These are phyloP conservation scores for Falcunculus frontatus DNA, from an alignment of 2,113 vertebrate species.

Conservation along the genomic window DNA sequence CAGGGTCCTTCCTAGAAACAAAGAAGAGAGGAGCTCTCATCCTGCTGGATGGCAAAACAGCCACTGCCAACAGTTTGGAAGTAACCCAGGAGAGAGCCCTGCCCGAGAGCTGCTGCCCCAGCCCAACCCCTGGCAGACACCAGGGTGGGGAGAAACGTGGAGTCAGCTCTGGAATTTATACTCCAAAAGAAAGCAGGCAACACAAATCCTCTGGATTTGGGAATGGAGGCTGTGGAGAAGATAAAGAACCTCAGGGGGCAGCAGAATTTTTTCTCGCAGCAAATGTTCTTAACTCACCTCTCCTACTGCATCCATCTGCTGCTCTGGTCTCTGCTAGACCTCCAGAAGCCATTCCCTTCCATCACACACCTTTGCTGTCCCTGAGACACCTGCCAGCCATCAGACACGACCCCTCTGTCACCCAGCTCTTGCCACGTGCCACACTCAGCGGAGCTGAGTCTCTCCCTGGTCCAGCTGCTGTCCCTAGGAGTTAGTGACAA, in stretches of 20 bases:
- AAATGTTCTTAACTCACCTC: not conserved
- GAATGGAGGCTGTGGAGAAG: not conserved
- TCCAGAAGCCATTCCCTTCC: not conserved
- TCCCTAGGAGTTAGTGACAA: not conserved
- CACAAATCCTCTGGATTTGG: not conserved
- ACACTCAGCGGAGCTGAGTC: not conserved
- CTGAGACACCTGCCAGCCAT: not conserved
- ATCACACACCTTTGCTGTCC: not conserved
- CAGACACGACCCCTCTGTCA: not conserved
- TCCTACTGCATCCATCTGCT: not conserved
- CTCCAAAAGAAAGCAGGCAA: not conserved
- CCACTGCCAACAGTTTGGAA: not conserved
- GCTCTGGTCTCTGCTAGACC: not conserved
- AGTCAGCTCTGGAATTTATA: not conserved
- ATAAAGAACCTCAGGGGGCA: not conserved
- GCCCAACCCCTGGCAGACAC: not conserved
- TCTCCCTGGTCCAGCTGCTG: not conserved
- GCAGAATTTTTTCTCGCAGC: not conserved
- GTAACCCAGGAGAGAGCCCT: not conserved
- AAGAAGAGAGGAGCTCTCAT: not conserved
- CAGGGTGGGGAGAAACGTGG: not conserved
- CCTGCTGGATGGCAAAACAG: not conserved
- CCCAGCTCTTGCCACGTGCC: not conserved
- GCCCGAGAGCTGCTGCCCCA: fast-evolving
- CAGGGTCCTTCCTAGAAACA: fast-evolving